Conservation (phyloP, 2,888 invertebrate species). For the Poecilobothrus nobilitatus region DNA sequence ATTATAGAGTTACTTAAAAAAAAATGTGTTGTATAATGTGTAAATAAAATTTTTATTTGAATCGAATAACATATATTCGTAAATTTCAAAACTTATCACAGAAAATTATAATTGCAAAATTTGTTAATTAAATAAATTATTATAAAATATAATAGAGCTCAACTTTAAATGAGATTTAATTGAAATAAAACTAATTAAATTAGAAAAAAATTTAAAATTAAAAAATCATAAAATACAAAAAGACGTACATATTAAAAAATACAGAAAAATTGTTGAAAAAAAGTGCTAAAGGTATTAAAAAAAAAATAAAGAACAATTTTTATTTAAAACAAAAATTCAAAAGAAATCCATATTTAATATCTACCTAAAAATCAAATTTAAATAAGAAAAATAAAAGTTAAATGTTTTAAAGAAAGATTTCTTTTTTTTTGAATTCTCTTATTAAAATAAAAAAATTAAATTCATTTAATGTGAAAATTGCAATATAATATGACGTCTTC, state of each 20-base stretch:
- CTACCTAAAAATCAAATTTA: background rate
- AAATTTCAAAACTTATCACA: background rate
- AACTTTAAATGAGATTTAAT: background rate
- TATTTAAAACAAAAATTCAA: too few relatives aligned
- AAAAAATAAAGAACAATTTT: too few relatives aligned
- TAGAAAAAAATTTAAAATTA: background rate
- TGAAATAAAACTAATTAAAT: background rate
- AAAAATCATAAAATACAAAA: background rate
- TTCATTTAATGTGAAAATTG: too few relatives aligned
- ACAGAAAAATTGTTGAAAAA: background rate
- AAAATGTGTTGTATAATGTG: conserved; percentile 4
- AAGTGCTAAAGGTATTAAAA: background rate
- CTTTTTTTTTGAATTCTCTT: background rate
- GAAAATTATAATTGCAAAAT: background rate
- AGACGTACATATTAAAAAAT: background rate
- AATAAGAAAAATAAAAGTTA: background rate
- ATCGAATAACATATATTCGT: background rate
- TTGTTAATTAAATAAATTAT: background rate
- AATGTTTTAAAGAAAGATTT: background rate
- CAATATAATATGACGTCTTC: background rate
- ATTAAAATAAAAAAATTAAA: too few relatives aligned
- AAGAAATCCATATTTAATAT: too few relatives aligned
- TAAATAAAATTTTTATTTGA: conserved; percentile 1
- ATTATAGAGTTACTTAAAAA: background rate
- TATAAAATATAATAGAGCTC: background rate